A percentile compares a stretch with the other conserved stretches of the same genome.
Evolutionary conservation across 2,888 invertebrate species (phyloP).

Genomic region (Eudemis profundana): DNA sequence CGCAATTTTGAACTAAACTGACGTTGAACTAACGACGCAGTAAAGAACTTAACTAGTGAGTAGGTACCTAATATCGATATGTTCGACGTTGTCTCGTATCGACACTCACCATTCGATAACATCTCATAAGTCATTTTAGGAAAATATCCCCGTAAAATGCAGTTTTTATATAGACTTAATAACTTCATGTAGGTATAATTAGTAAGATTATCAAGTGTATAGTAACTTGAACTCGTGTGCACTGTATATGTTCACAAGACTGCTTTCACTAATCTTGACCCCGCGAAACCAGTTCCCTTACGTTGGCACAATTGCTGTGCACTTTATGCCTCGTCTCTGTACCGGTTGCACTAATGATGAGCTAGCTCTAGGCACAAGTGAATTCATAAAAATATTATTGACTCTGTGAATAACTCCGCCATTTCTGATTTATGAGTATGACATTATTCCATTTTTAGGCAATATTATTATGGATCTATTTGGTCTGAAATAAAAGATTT

Average conservation of each 20-base stretch:
- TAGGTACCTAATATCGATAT: too few species aligned
- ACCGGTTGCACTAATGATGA: slow-evolving; percentile 10
- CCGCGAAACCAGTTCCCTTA: slow-evolving; percentile 33
- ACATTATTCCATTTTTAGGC: too few species aligned
- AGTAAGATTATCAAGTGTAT: not conserved
- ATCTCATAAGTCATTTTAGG: too few species aligned
- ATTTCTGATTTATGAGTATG: not conserved
- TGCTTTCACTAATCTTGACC: slow-evolving; percentile 44
- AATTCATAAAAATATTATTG: not conserved
- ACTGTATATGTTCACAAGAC: not conserved
- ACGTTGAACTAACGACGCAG: too few species aligned
- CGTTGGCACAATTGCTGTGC: slow-evolving; percentile 6
- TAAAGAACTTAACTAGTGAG: too few species aligned
- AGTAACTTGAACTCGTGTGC: not conserved
- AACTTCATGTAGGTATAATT: not conserved
- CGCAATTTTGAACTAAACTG: too few species aligned
- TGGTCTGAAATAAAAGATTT: too few species aligned
- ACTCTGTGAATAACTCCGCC: not conserved
- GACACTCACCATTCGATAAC: too few species aligned
- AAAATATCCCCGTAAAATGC: not conserved
- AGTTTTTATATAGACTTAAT: not conserved
- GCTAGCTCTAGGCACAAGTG: not conserved
- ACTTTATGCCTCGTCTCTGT: slow-evolving; percentile 15
- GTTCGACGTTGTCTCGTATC: too few species aligned
- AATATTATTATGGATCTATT: too few species aligned